Base-by-base conservation (phyloP, 2,888 invertebrate genomes). In the Lycocerus yunnanus region DNA sequence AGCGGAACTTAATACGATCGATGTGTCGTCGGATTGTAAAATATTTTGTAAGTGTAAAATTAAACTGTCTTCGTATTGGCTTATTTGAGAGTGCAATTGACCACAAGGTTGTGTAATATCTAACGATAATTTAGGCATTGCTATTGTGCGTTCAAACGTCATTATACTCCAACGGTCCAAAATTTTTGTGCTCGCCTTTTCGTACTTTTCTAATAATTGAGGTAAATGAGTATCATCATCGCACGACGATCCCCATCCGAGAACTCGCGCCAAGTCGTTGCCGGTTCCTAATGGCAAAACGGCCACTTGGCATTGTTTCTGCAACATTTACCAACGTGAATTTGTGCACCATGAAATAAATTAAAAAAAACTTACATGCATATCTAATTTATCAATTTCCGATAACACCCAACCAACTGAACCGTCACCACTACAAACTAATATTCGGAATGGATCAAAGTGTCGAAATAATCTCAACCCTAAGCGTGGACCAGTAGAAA, bases 401-500 rank as follows among this genome's bases (percentile, higher is more conserved):
- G 96, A 95, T 78, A 99, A 91, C 76, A 99, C 98, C 98, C 98
- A 99, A 70, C 98, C 97, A 9, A 98, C 97, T 43, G 97, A 97
- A 15, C 98, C 98, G 87, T 99, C 98, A 0, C 98, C 98, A 66
- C 98, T 98, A 90, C 98, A 98, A 75, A 98, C 97, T 79, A 98
- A 90, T 84, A 98, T 97, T 81, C 98, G 93, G 86, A 98, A 95
- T 81, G 97, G 97, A 85, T 98, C 97, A 86, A 98, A 97, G 88
- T 96, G 95, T 81, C 97, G 91, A 89, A 98, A 98, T 81, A 98
- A 90, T 77, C 96, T 91, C 82, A 98, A 89, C 8, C 91, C 94
- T 82, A 92, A 92, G 88, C 97, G 93, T 63, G 97, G 95, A 6
- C 95, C 95, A 43, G 93, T 93, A 79, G 93, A 94, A 86, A 97